A percentile compares a stretch with the other conserved stretches of the same genome.
Evolutionary conservation across 1,140 invertebrate species (phyloP).

Genomic region (Heliconius melpomene): DNA sequence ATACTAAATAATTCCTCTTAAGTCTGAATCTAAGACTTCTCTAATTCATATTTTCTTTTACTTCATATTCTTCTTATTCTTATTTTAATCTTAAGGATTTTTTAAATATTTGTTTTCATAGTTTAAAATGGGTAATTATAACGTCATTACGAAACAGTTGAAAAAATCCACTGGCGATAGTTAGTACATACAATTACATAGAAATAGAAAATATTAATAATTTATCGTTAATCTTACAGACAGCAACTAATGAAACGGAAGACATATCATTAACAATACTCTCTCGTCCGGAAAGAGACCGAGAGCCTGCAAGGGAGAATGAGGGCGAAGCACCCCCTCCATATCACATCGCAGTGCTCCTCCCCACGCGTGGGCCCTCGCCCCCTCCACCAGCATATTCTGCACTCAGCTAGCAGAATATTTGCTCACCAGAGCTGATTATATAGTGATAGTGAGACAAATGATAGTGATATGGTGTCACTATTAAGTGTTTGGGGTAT

Average conservation of each 20-base stretch:
- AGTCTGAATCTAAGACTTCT: too few relatives aligned
- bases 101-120: too few relatives aligned
- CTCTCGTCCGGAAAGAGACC: constrained; percentile 31
- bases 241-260: not conserved
- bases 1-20: too few relatives aligned
- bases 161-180: too few relatives aligned
- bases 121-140: too few relatives aligned
- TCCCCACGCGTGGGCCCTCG: constrained; percentile 81
- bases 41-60: too few relatives aligned
- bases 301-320: constrained; percentile 7
- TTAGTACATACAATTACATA: not conserved
- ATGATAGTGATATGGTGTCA: not conserved
- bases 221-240: not conserved
- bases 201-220: not conserved
- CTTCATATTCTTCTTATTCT: too few relatives aligned
- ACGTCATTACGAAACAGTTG: too few relatives aligned
- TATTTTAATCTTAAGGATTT: too few relatives aligned
- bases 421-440: constrained; percentile 48
- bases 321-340: constrained; percentile 81
- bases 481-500: not conserved
- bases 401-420: constrained; percentile 81
- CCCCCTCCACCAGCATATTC: constrained; percentile 85
- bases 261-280: constrained; percentile 40
- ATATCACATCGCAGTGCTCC: constrained; percentile 85
- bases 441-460: constrained; percentile 38